Evolutionary conservation across 2,888 invertebrate species (phyloP), one percentile per base, ranked within the genome.

Genomic region (Dermolepida albohirtum): DNA sequence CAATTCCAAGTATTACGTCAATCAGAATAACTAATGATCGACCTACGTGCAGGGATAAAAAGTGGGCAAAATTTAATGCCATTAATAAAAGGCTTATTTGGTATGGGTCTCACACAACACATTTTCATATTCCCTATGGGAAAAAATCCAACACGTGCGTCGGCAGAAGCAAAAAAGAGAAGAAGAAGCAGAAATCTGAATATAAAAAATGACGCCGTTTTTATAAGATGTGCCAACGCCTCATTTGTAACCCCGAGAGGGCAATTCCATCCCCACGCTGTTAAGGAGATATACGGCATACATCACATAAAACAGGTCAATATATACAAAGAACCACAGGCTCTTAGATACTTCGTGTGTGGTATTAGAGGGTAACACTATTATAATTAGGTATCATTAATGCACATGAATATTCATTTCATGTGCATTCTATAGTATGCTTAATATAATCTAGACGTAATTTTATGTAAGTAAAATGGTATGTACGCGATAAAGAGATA

Each of bases 161-260:
- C 34, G 47, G 43, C 41, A 47, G 40, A 17, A 27, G 27, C 14
- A 57, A 57, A 44, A 7, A 55, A 22, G 41, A 55, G 59, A 47
- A 47, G 17, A 34, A 16, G 59, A 41, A 39, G 54, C 65, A 17
- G 66, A 69, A 69, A 66, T 69, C 69, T 62, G 69, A 62, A 59
- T 62, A 52, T 69, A 69, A 69, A 69, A 69, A 69, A 66, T 66
- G 69, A 69, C 57, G 59, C 66, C 65, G 65, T 69, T 69, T 59
- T 50, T 62, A 66, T 66, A 69, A 69, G 69, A 69, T 69, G 69
- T 65, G 69, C 69, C 69, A 66, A 64, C 69, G 69, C 65, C 69
- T 69, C 69, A 69, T 69, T 69, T 69, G 69, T 69, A 69, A 65
- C 62, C 69, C 62, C 69, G 47, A 52, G 69, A 64, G 69, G 44